phyloP scores from a whole-genome alignment of 2,797 vertebrate genomes.

The Catamblyrhynchus diadema region DNA sequence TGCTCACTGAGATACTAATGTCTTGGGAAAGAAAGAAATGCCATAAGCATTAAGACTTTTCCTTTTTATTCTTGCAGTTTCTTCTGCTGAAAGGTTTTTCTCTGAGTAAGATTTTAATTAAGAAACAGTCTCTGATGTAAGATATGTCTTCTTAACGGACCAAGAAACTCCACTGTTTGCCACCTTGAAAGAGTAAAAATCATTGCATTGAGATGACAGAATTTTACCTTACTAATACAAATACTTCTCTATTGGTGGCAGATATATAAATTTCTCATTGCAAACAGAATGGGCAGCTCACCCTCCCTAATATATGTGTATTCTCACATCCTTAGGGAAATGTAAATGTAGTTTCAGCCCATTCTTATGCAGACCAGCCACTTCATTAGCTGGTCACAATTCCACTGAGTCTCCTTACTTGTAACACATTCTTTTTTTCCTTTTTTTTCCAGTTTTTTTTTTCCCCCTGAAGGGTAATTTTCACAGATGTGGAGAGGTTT shows the following conservation, averaged over 20 bases:
- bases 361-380: neutral
- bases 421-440: neutral
- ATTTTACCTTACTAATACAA: neutral
- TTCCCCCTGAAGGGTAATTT: neutral
- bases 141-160: neutral
- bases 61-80: neutral
- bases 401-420: neutral
- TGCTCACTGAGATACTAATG: neutral
- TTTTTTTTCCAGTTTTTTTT: too few species aligned
- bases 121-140: neutral
- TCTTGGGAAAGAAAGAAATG: neutral
- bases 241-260: neutral
- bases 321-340: neutral
- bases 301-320: neutral
- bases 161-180: neutral
- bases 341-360: neutral
- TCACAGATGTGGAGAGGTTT: neutral
- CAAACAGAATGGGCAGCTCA: neutral
- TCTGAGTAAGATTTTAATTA: neutral
- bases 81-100: neutral
- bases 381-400: neutral
- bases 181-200: neutral
- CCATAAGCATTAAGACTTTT: neutral
- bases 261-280: neutral
- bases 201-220: neutral